Base-by-base conservation (phyloP, 2,888 invertebrate genomes). In the Apodemia zela region DNA sequence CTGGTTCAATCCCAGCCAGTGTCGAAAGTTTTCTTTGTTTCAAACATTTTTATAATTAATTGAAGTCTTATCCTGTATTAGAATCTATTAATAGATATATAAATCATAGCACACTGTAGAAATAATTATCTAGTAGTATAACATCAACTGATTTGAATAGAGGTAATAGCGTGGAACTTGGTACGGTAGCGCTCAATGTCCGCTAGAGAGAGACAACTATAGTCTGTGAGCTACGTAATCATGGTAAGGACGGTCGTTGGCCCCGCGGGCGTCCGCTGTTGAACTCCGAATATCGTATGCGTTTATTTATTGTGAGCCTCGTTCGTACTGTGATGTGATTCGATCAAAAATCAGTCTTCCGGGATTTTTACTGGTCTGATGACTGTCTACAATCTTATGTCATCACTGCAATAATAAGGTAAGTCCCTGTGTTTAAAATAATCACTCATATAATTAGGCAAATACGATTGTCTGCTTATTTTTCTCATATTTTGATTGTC, bases 181-280 rank as follows among this genome's bases (percentile, higher is more conserved):
- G 77, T 72, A 69, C 67, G 75, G 73, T 73, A 77, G 76, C 74
- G 77, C 75, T 79, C 80, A 71, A 80, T 72, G 78, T 80, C 80
- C 76, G 85, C 73, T 76, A 74, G 85, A 90, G 73, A 68, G 84
- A 78, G 89, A 90, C 74, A 69, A 82, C 49, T 66, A 67, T 76
- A 80, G 74, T 81, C 76, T 79, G 84, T 81, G 72, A 77, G 85
- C 75, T 76, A 77, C 84, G 81, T 81, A 79, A 84, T 80, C 81
- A 82, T 83, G 87, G 84, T 91, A 91, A 91, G 91, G 91, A 91
- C 91, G 91, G 91, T 90, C 89, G 91, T 88, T 89, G 89, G 78
- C 87, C 89, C 85, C 85, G 79, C 81, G 76, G 72, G 73, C 87
- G 87, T 79, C 89, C 89, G 87, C 88, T 79, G 83, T 83, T 91